Percentiles rank a stretch among this genome's conserved stretches.
Evolutionary conservation across 2,113 vertebrate genomes (phyloP).

Genomic region (Hypocryptadius cinnamomeus): DNA sequence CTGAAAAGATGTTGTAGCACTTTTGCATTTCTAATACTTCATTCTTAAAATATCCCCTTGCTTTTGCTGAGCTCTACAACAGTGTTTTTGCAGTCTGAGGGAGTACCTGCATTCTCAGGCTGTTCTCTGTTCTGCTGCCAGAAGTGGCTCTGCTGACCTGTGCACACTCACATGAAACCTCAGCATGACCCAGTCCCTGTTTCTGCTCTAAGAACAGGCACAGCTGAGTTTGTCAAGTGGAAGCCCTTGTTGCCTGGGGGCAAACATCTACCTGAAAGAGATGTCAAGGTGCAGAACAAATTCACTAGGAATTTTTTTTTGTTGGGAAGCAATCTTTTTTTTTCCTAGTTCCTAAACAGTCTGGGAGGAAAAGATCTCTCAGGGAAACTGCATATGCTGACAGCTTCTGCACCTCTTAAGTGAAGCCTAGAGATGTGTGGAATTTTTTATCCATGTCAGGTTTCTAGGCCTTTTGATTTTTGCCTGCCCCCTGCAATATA

Average conservation of each 20-base stretch:
- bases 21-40: neutral
- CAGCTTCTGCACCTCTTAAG: neutral
- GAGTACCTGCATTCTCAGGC: neutral
- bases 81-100: constrained; percentile 18
- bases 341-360: neutral
- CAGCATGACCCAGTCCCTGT: neutral
- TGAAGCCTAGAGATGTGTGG: neutral
- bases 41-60: neutral
- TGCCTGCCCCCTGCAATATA: accelerated
- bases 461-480: neutral
- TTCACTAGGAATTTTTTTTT: neutral
- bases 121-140: neutral
- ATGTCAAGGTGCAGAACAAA: neutral
- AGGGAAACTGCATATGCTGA: neutral
- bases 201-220: neutral
- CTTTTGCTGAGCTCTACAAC: neutral
- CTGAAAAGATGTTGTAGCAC: neutral
- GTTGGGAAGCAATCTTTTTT: neutral
- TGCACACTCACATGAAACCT: neutral
- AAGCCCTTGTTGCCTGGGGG: neutral
- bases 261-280: neutral
- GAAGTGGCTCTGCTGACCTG: constrained; percentile 1
- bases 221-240: neutral
- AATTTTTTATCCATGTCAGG: neutral
- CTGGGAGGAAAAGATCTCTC: neutral